Evolutionary conservation across 1,140 invertebrate genomes (phyloP), one percentile per base, ranked within the genome.

Genomic region (Trachymyrmex cornetzi): DNA sequence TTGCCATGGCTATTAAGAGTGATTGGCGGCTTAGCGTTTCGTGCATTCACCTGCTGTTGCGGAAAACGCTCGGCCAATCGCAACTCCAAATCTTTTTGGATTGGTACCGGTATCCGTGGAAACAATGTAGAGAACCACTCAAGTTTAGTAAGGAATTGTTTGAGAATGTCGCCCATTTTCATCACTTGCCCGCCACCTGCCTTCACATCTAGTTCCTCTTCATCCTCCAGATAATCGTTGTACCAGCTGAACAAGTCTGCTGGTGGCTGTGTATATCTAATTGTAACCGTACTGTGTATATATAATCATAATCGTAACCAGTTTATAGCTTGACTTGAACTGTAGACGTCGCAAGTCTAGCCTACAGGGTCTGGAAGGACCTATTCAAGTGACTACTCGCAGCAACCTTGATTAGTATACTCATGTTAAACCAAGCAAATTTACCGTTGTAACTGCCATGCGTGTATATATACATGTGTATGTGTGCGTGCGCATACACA

Each of bases 121-220:
- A 99, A 99, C 16, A 99, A 96, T 7, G 99, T 99, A 3, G 98
- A 99, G 95, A 99, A 99, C 98, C 99, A 99, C 92, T 99, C 99
- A 63, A 99, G 95, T 94, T 99, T 99, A 38, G 98, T 98, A 22
- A 99, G 96, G 96, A 99, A 99, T 93, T 99, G 98, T 64, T 98
- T 97, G 1, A 99, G 96, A 95, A 99, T 97, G 91, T 99, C 97
- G 0, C 99, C 99, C 81, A 99, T 99, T 38, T 98, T 98, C 96
- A 99, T 99, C 1, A 97, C 95, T 94, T 99, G 98, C 34, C 99
- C 99, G 77, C 99, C 99, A 69, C 99, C 99, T 71, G 99, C 99
- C 95, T 99, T 99, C 0, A 99, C 98, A 95, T 99, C 99, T 75
- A 99, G 95, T 94, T 99, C 98, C 96, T 99, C 99, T 92, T 98